phyloP scores from a whole-genome alignment of 2,797 vertebrate species.

The Tolypeutes matacus region DNA sequence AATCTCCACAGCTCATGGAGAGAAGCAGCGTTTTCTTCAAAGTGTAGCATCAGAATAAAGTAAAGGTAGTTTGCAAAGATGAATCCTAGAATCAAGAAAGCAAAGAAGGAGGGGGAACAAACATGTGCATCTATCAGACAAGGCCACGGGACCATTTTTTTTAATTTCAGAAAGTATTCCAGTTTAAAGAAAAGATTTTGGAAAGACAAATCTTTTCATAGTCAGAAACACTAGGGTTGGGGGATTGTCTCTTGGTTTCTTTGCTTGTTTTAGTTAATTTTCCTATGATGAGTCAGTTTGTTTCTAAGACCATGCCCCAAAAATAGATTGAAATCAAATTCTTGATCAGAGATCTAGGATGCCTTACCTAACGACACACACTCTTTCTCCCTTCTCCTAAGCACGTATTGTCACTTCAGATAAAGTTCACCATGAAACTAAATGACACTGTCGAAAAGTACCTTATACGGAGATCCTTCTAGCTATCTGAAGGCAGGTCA shows the following conservation, averaged over 20 bases:
- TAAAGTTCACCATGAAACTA: neutral
- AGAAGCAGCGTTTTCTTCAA: conserved; percentile 6
- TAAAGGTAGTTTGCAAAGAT: conserved; percentile 52
- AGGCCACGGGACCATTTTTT: neutral
- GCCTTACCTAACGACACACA: neutral
- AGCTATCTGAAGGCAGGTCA: neutral
- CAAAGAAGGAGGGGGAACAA: neutral
- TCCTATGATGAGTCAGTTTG: neutral
- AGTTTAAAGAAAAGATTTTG: conserved; percentile 55
- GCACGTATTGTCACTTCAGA: neutral
- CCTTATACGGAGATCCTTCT: neutral
- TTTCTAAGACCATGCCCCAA: conserved; percentile 33
- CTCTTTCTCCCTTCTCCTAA: conserved; percentile 49
- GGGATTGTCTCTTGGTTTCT: neutral
- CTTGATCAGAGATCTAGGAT: conserved; percentile 41
- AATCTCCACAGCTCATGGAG: neutral
- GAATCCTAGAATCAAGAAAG: conserved; percentile 33
- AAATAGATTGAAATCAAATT: conserved; percentile 23
- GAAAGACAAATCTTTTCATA: conserved; percentile 37
- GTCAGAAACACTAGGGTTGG: neutral
- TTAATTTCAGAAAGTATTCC: conserved; percentile 49
- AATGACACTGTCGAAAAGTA: neutral
- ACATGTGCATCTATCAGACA: neutral
- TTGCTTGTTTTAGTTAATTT: conserved; percentile 53
- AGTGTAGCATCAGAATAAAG: conserved; percentile 31